These are phyloP conservation scores for Microcebus jonahi DNA, from an alignment of 2,113 vertebrate species.

Conservation along the genomic window DNA sequence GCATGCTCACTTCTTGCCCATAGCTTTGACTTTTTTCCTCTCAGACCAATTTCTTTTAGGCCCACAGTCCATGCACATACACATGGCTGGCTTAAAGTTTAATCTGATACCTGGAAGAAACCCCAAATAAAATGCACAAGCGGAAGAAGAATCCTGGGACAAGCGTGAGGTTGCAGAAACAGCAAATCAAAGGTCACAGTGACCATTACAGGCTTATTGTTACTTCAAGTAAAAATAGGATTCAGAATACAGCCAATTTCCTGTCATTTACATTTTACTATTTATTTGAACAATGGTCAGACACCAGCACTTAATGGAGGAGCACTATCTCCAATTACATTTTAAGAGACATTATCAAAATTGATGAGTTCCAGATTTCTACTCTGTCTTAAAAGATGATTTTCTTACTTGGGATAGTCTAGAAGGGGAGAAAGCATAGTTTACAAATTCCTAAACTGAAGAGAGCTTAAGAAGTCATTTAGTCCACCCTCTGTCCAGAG, in stretches of 20 bases:
- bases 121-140: conserved; percentile 38
- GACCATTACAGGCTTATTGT: conserved; percentile 27
- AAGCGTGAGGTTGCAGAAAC: conserved; percentile 36
- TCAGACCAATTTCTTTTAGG: background rate
- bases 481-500: background rate
- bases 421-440: background rate
- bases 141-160: conserved; percentile 16
- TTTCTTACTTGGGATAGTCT: conserved; percentile 33
- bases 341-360: conserved; percentile 63
- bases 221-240: conserved; percentile 28
- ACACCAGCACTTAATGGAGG: conserved; percentile 49
- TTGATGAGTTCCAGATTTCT: conserved; percentile 55
- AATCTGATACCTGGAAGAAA: conserved; percentile 49
- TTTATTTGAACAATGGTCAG: conserved; percentile 68
- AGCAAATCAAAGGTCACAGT: conserved; percentile 52
- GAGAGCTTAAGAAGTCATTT: conserved; percentile 11
- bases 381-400: conserved; percentile 17
- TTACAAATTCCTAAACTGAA: conserved; percentile 31
- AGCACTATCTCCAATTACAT: conserved; percentile 31
- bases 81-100: background rate
- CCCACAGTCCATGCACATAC: background rate
- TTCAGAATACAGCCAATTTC: background rate
- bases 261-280: conserved; percentile 38
- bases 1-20: background rate
- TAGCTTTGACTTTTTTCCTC: background rate